Evolutionary conservation across 53 echinoderm and acorn worm species (phyloP).

Genomic region (Paracentrotus lividus): DNA sequence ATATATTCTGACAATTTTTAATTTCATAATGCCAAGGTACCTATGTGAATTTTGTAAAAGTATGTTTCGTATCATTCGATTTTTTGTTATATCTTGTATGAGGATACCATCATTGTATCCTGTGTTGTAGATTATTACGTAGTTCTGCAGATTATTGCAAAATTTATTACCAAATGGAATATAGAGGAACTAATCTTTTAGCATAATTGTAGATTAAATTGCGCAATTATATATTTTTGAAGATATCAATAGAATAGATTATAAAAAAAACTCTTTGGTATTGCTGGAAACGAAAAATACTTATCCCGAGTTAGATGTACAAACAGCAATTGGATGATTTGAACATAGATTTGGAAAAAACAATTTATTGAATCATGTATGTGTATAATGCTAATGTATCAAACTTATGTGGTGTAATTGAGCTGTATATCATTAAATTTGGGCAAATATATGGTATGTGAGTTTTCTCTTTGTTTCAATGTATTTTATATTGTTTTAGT

Average conservation of each 20-base stretch:
- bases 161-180: constrained; percentile 22
- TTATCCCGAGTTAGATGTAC: constrained; percentile 48
- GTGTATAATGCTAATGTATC: constrained; percentile 70
- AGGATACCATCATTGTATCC: not conserved
- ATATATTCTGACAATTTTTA: constrained; percentile 29
- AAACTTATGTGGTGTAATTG: constrained; percentile 65
- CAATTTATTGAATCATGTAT: constrained; percentile 57
- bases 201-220: constrained; percentile 14
- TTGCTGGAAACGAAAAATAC: not conserved
- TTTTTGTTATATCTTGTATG: not conserved
- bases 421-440: constrained; percentile 70
- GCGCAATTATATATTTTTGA: constrained; percentile 60
- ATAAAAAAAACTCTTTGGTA: not conserved
- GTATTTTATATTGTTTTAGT: not conserved
- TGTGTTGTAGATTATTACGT: constrained; percentile 22
- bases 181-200: not conserved
- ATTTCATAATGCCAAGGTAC: constrained; percentile 9
- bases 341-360: not conserved
- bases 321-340: not conserved
- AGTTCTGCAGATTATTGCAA: constrained; percentile 15
- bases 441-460: constrained; percentile 67
- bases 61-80: constrained; percentile 28
- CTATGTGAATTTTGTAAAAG: constrained; percentile 2
- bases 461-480: not conserved
- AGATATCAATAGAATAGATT: constrained; percentile 59